Evolutionary conservation across 2,888 invertebrate genomes (phyloP), one percentile per base, ranked within the genome.

Genomic region (Lepeophtheirus nordmannii): DNA sequence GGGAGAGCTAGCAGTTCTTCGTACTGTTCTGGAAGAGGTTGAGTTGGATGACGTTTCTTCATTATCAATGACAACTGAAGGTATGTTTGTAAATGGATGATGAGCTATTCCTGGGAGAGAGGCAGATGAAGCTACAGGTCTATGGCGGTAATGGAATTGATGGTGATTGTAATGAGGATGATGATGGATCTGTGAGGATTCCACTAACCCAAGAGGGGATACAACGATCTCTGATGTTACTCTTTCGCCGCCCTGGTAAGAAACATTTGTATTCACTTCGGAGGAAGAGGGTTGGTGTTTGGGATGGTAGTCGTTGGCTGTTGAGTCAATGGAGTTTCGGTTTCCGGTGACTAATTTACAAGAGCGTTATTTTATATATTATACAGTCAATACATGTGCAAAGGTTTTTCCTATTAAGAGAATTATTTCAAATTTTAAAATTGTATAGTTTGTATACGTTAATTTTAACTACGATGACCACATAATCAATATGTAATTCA

Each of bases 71-170:
- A 60, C 30, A 60, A 60, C 60, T 30, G 60, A 37, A 37, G 60
- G 60, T 17, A 60, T 60, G 60, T 38, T 60, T 60, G 22, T 17
- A 37, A 60, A 37, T 20, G 60, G 39, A 60, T 30, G 60, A 37
- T 30, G 14, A 14, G 39, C 38, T 1, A 37, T 38, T 10, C 60
- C 14, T 14, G 60, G 60, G n/a, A 60, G 60, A 57, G 60, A 60
- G 53, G 53, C 53, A 46, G 53, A 46, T 2, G 17, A 2, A 17
- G n/a, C 53, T 17, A 46, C 53, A n/a, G 53, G 53, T n/a, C 53
- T 14, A 46, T 46, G 53, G 8, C 53, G 53, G 53, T 46, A 46
- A 17, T 46, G 14, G 17, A n/a, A 17, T n/a, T 46, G 53, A 8
- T 17, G 14, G 53, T 46, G 17, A 17, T 46, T 14, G 8, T 14